These are phyloP conservation scores for Dastarcus helophoroides DNA, from an alignment of 2,888 invertebrate species.

Conservation along the genomic window DNA sequence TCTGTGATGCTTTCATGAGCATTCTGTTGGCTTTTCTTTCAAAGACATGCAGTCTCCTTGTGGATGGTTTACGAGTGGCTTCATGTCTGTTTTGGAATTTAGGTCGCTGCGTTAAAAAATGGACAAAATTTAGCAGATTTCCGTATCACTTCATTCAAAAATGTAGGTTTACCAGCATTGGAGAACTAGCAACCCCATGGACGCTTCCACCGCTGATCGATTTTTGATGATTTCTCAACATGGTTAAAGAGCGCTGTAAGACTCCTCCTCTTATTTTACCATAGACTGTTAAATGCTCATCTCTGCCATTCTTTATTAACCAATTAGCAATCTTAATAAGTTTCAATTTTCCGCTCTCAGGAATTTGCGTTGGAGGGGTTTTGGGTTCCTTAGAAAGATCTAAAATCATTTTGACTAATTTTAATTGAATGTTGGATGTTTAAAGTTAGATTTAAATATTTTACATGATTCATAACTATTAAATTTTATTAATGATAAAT, in stretches of 20 bases:
- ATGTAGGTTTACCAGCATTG: slow-evolving; percentile 45
- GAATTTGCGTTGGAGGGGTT: slow-evolving; percentile 52
- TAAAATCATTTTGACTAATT: no score
- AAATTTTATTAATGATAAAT: no score
- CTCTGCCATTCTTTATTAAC: slow-evolving; percentile 66
- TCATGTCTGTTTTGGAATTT: slow-evolving; percentile 64
- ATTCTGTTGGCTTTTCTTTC: slow-evolving; percentile 75
- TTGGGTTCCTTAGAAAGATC: slow-evolving; percentile 24
- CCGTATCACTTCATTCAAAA: slow-evolving; percentile 2
- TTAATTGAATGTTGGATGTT: no score
- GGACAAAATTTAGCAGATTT: no score
- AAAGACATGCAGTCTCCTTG: slow-evolving; percentile 68
- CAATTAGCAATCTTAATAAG: slow-evolving; percentile 73
- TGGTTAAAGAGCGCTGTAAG: slow-evolving; percentile 60
- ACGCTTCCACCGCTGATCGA: slow-evolving; percentile 67
- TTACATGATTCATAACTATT: no score
- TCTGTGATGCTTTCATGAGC: slow-evolving; percentile 73
- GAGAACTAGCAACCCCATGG: slow-evolving; percentile 44
- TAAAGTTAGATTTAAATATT: no score
- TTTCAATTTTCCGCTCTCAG: slow-evolving; percentile 57
- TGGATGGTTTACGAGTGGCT: slow-evolving; percentile 65
- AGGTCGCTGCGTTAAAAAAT: slow-evolving; percentile 42
- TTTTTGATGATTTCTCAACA: slow-evolving; percentile 69
- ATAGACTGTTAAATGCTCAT: slow-evolving; percentile 65
- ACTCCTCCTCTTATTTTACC: slow-evolving; percentile 65